phyloP scores from a whole-genome alignment of 1,140 invertebrate genomes.

The Ericerus pela region DNA sequence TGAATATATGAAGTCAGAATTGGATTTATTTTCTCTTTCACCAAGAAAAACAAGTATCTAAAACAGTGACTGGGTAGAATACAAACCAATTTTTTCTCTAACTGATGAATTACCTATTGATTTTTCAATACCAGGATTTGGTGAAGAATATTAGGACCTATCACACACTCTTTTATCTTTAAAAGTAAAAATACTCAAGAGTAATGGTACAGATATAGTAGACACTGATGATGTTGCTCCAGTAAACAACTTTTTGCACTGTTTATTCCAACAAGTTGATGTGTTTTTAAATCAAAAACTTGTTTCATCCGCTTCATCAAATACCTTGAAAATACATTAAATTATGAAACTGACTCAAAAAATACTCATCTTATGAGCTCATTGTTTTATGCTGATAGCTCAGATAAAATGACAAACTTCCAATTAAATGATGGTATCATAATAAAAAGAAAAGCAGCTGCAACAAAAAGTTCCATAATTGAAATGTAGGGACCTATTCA shows the following conservation, averaged over 20 bases:
- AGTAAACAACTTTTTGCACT: constrained; percentile 31
- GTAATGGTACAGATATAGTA: constrained; percentile 18
- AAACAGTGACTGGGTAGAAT: constrained; percentile 27
- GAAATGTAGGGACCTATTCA: constrained; percentile 22
- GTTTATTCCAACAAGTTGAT: constrained; percentile 31
- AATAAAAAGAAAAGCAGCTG: constrained; percentile 22
- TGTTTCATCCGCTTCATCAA: constrained; percentile 30
- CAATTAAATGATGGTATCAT: constrained; percentile 23
- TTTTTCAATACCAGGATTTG: constrained; percentile 29
- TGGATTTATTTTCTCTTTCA: constrained; percentile 33
- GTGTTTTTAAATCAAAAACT: constrained; percentile 34
- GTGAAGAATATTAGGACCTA: constrained; percentile 30
- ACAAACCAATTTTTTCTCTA: constrained; percentile 31
- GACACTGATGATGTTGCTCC: constrained; percentile 19
- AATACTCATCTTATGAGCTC: constrained; percentile 28
- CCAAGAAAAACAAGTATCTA: constrained; percentile 32
- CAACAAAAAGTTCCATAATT: constrained; percentile 20
- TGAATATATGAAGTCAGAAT: constrained; percentile 29
- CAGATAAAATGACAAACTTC: constrained; percentile 23
- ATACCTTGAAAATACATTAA: constrained; percentile 33
- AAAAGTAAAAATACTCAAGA: constrained; percentile 25
- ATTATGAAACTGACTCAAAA: constrained; percentile 30
- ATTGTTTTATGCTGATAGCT: constrained; percentile 22
- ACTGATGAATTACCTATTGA: constrained; percentile 29
- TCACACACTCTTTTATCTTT: constrained; percentile 30